Percentiles rank a stretch among this genome's conserved stretches.
Conservation (phyloP, 2,888 invertebrate species). For the Galerucella calmariensis region DNA sequence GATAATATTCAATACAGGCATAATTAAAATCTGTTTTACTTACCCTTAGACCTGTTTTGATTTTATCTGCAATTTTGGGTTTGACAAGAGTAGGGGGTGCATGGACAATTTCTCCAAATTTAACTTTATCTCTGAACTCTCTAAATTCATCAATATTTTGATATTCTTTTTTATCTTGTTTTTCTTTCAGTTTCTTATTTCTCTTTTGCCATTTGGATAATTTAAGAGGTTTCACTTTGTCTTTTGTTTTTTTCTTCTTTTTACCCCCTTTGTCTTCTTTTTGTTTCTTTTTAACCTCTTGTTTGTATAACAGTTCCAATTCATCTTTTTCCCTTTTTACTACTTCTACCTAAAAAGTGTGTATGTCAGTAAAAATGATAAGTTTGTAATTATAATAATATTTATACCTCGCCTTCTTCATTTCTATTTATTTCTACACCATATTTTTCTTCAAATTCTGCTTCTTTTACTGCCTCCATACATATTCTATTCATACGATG, state of each 20-base stretch:
- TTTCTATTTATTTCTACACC: constrained; percentile 70
- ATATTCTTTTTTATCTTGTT: constrained; percentile 48
- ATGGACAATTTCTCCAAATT: constrained; percentile 81
- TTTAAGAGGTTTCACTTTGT: constrained; percentile 57
- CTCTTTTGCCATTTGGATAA: constrained; percentile 69
- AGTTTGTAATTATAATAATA: background rate
- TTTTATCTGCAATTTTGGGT: constrained; percentile 67
- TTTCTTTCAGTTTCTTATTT: constrained; percentile 67
- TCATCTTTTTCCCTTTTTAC: constrained; percentile 68
- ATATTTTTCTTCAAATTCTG: constrained; percentile 72
- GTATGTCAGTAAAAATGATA: background rate
- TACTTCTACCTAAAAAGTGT: constrained; percentile 59
- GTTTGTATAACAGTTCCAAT: constrained; percentile 66
- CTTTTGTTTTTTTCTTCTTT: constrained; percentile 57
- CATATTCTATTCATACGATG: constrained; percentile 75
- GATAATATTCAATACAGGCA: background rate
- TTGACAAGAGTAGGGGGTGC: constrained; percentile 75
- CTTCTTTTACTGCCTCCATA: constrained; percentile 71
- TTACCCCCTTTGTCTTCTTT: constrained; percentile 60
- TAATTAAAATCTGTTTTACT: background rate
- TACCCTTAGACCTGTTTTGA: constrained; percentile 50
- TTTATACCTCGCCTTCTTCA: constrained; percentile 65
- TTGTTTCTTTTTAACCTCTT: constrained; percentile 57
- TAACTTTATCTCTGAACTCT: constrained; percentile 70
- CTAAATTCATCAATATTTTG: constrained; percentile 60